These are phyloP conservation scores for Numenius phaeopus DNA, from an alignment of 2,797 vertebrate genomes.

Conservation along the genomic window DNA sequence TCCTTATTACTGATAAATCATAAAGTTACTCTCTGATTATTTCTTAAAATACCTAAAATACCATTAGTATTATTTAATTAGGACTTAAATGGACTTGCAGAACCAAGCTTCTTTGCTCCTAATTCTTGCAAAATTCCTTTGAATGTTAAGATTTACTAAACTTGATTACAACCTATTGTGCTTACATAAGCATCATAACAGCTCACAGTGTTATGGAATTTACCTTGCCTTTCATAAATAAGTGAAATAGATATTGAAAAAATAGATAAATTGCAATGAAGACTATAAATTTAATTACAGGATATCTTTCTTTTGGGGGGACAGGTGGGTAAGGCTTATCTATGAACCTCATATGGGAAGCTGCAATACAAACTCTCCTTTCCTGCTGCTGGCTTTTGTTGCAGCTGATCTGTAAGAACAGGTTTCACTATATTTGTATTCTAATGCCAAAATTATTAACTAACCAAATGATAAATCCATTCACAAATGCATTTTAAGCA, in stretches of 20 bases:
- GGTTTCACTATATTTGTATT: neutral
- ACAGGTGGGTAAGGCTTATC: neutral
- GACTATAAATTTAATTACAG: neutral
- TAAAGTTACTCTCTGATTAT: neutral
- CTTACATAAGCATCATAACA: neutral
- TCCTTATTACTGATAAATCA: neutral
- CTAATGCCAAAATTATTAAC: neutral
- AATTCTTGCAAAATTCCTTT: neutral
- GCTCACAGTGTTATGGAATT: neutral
- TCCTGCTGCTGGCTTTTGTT: neutral
- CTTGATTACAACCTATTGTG: neutral
- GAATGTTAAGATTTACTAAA: neutral
- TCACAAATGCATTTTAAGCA: neutral
- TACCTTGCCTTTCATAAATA: neutral
- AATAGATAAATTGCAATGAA: neutral
- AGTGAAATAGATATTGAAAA: neutral
- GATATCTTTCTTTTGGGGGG: neutral
- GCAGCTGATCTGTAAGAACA: neutral
- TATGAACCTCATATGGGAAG: neutral
- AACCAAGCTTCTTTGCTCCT: neutral
- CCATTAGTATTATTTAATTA: neutral
- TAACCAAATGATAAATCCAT: neutral
- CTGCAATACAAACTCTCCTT: neutral
- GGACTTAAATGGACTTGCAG: neutral
- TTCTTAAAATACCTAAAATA: neutral